phyloP scores from a whole-genome alignment of 2,797 vertebrate genomes.

The Propithecus deckenii region DNA sequence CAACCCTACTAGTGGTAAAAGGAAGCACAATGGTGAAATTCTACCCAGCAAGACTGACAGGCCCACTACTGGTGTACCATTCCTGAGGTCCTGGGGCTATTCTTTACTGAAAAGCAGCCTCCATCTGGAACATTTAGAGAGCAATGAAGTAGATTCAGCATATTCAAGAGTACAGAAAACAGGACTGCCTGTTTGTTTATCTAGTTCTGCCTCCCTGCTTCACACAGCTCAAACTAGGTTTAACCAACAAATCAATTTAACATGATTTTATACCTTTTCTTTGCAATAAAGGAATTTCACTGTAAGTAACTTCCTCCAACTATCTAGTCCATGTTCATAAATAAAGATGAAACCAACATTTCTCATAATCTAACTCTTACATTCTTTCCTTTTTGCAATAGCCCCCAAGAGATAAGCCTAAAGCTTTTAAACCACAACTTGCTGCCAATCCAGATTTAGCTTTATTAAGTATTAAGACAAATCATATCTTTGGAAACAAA shows the following conservation, averaged over 20 bases:
- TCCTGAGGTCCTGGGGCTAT: background rate
- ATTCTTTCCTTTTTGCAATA: background rate
- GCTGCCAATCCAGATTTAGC: background rate
- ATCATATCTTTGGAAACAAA: background rate
- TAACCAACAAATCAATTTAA: background rate
- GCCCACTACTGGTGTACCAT: background rate
- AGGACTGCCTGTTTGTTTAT: background rate
- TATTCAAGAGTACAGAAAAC: background rate
- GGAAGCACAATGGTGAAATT: constrained; percentile 34
- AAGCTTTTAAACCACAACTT: background rate
- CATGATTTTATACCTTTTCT: background rate
- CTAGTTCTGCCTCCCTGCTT: background rate
- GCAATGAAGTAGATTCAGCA: background rate
- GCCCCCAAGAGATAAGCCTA: background rate
- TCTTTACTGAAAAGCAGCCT: background rate
- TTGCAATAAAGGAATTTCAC: background rate
- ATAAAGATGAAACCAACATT: background rate
- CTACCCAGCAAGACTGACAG: background rate
- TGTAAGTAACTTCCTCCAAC: background rate
- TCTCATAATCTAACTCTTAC: background rate
- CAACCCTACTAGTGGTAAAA: background rate
- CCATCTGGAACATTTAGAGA: background rate
- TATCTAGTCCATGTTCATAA: background rate
- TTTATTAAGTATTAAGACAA: background rate
- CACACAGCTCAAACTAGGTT: background rate